Evolutionary conservation across 2,797 vertebrate species (phyloP).

Genomic region (Myotis findleyi): DNA sequence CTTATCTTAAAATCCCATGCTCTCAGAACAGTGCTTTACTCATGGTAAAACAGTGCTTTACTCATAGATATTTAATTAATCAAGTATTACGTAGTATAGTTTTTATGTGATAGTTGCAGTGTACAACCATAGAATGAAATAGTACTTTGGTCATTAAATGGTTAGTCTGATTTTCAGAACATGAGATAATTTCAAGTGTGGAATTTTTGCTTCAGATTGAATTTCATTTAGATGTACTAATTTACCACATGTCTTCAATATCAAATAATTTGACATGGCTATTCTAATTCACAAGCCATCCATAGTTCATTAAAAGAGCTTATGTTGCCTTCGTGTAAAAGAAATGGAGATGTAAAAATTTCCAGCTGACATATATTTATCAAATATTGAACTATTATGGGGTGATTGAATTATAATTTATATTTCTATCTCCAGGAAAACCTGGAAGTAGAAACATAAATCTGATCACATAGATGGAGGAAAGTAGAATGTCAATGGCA

Average conservation of each 20-base stretch:
- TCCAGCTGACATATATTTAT: not conserved
- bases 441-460: not conserved
- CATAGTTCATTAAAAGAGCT: constrained; percentile 30
- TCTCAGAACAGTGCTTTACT: not conserved
- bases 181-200: not conserved
- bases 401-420: not conserved
- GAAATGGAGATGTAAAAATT: not conserved
- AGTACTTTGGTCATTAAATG: not conserved
- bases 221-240: constrained; percentile 25
- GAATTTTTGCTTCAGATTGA: not conserved
- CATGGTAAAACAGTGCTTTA: not conserved
- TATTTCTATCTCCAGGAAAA: not conserved
- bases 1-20: not conserved
- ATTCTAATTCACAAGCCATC: constrained; percentile 10
- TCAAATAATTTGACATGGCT: constrained; percentile 37
- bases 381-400: not conserved
- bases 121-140: not conserved
- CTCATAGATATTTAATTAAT: not conserved
- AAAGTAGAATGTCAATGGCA: not conserved
- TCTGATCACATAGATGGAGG: not conserved
- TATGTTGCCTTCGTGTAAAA: not conserved
- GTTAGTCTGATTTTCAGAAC: not conserved
- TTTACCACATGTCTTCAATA: not conserved
- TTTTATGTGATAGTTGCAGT: not conserved
- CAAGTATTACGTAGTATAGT: not conserved